Conservation (phyloP, 2,888 invertebrate genomes). For the Autographa pulchrina region DNA sequence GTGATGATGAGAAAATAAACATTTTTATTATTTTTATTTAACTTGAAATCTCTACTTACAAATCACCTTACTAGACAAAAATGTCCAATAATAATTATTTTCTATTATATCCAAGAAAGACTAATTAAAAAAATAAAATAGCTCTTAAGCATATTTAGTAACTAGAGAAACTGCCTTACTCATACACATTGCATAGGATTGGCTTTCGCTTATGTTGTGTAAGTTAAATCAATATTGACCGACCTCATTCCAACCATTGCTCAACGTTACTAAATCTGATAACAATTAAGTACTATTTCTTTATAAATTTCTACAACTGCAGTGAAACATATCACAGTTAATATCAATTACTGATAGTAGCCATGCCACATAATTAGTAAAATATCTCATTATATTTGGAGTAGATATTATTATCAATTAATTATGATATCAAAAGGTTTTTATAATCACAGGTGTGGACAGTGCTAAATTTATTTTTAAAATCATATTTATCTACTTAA, state of each 20-base stretch:
- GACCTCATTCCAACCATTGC: neutral
- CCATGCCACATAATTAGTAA: neutral
- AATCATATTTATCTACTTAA: neutral
- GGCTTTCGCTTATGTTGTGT: neutral
- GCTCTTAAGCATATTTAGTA: neutral
- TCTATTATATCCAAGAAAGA: too few relatives aligned
- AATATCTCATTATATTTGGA: neutral
- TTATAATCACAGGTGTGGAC: neutral
- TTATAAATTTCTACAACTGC: neutral
- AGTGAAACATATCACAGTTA: neutral
- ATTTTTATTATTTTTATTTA: too few relatives aligned
- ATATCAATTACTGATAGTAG: neutral
- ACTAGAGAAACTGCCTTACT: neutral
- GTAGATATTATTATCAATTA: neutral
- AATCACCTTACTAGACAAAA: too few relatives aligned
- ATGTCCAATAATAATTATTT: too few relatives aligned
- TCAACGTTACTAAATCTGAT: neutral
- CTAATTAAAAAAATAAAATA: neutral
- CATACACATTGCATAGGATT: neutral
- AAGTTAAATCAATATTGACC: constrained; percentile 1
- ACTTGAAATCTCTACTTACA: too few relatives aligned
- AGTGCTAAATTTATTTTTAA: neutral
- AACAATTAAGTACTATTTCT: neutral
- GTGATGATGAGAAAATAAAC: too few relatives aligned
- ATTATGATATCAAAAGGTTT: neutral